Evolutionary conservation across 2,888 invertebrate species (phyloP), one percentile per base, ranked within the genome.

Genomic region (Helleia helle): DNA sequence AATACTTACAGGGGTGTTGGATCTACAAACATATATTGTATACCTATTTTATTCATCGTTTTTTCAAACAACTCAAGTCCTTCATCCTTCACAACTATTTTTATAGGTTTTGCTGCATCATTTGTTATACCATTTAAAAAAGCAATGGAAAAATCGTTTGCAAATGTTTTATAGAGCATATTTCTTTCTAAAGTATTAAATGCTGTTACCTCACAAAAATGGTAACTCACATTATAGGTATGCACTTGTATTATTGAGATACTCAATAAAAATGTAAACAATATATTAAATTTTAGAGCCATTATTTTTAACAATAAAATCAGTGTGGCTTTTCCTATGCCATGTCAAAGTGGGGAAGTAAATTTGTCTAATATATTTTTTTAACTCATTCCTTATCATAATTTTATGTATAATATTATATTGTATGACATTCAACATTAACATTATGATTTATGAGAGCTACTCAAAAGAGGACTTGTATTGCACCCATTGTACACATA

Each of bases 111-210:
- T 6, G 69, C 62, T 8, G 81, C 79, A 55, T 75, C 70, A 55
- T 80, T 83, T 5, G 73, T 67, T 4, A 83, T 50, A 25, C 67
- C 71, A 54, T 74, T 79, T 26, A 79, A 44, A 52, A 83, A 81
- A 34, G 54, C 41, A 26, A 65, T 24, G 13, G 49, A 47, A 3
- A 62, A 43, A 37, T 60, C 52, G 42, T 41, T 57, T 7, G 56
- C 28, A 29, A 71, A 54, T 6, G 71, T 43, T 4, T 46, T 36
- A 51, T 74, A 71, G 12, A 83, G 51, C 25, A 62, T 24, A 11
- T 52, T 48, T 49, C 81, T 60, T 54, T 83, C 81, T 36, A 55
- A 48, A 9, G 48, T 28, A 52, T 71, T 77, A 48, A 72, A 80
- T 13, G 80, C 74, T 31, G 65, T 71, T 5, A 81, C 59, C 51